Conservation (phyloP, 2,888 invertebrate species). For the Hypomecis atomaria region DNA sequence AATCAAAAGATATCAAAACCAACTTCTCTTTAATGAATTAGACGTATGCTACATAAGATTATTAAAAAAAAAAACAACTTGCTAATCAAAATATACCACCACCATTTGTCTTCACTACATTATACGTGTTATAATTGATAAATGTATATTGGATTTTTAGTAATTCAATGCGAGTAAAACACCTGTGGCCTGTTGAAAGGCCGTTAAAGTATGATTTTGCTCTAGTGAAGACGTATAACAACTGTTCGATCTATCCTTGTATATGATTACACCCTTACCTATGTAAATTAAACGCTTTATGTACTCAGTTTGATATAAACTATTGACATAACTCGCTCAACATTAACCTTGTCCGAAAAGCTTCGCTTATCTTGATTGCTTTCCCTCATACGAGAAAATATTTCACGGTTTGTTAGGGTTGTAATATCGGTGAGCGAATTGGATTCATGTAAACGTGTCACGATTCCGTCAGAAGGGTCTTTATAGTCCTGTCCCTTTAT, state of each 20-base stretch:
- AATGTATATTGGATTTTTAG: too few relatives aligned
- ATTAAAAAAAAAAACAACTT: too few relatives aligned
- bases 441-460: conserved; percentile 50
- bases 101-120: too few relatives aligned
- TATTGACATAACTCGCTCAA: conserved; percentile 21
- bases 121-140: too few relatives aligned
- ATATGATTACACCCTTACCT: conserved; percentile 2
- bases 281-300: conserved; percentile 7
- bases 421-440: conserved; percentile 43
- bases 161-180: too few relatives aligned
- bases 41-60: too few relatives aligned
- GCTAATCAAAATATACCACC: too few relatives aligned
- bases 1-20: too few relatives aligned
- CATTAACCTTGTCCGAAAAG: conserved; percentile 38
- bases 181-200: neutral
- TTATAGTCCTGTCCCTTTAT: conserved; percentile 24
- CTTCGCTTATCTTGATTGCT: conserved; percentile 35
- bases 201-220: neutral
- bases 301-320: conserved; percentile 13
- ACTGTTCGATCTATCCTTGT: neutral
- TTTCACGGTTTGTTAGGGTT: conserved; percentile 33
- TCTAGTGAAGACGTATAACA: conserved; percentile 2
- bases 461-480: conserved; percentile 42
- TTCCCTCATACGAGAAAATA: conserved; percentile 25
- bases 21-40: too few relatives aligned